These are phyloP conservation scores for Cylas formicarius DNA, from an alignment of 1,140 invertebrate species.

Conservation along the genomic window DNA sequence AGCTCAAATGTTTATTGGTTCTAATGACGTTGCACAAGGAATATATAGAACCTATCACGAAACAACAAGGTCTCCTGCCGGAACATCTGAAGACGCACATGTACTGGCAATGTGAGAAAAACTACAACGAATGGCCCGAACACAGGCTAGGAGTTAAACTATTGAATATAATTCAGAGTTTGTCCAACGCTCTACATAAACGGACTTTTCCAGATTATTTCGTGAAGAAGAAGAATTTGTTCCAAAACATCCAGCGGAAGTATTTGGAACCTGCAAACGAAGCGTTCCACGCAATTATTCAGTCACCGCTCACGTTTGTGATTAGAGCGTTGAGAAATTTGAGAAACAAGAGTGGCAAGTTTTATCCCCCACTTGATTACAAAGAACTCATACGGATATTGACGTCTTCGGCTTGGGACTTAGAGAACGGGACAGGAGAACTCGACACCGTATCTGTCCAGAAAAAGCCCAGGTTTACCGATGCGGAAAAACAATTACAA, in stretches of 20 bases:
- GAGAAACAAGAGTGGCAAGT: slow-evolving; percentile 48
- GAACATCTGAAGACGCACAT: slow-evolving; percentile 66
- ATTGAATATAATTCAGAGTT: slow-evolving; percentile 50
- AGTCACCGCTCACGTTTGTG: slow-evolving; percentile 55
- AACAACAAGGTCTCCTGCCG: slow-evolving; percentile 49
- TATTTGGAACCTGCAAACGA: slow-evolving; percentile 56
- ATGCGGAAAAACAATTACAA: slow-evolving; percentile 11
- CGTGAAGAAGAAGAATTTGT: slow-evolving; percentile 60
- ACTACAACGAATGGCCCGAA: slow-evolving; percentile 60
- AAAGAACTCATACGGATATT: slow-evolving; percentile 52
- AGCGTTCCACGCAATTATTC: slow-evolving; percentile 56
- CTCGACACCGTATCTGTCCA: neutral
- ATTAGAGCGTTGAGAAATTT: slow-evolving; percentile 59
- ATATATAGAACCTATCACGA: slow-evolving; percentile 54
- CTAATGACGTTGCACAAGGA: slow-evolving; percentile 56
- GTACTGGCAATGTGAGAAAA: slow-evolving; percentile 68
- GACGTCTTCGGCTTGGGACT: slow-evolving; percentile 18
- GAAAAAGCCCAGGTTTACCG: slow-evolving; percentile 8
- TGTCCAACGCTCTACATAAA: slow-evolving; percentile 47
- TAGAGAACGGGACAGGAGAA: neutral
- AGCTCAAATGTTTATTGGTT: slow-evolving; percentile 60
- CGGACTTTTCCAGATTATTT: slow-evolving; percentile 64
- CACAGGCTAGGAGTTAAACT: slow-evolving; percentile 59
- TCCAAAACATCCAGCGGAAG: slow-evolving; percentile 57
- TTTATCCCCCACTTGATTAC: slow-evolving; percentile 55